phyloP scores from a whole-genome alignment of 1,140 invertebrate species.

The Apis dorsata region DNA sequence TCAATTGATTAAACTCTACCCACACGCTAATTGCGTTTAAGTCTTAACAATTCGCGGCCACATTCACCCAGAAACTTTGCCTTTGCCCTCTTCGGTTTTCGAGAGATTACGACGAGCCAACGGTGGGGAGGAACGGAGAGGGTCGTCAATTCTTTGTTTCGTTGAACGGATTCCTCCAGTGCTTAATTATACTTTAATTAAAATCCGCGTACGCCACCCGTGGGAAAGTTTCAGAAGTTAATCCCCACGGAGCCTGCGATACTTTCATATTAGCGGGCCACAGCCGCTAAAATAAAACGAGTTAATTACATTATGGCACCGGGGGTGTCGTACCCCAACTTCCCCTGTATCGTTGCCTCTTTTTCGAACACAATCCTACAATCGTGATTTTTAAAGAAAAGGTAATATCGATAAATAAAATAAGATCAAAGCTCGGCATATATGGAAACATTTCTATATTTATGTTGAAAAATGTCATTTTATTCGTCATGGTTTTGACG shows the following conservation, averaged over 20 bases:
- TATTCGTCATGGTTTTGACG: too few relatives aligned
- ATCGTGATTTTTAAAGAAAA: not conserved
- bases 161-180: constrained; percentile 52
- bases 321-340: constrained; percentile 12
- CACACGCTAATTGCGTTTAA: not conserved
- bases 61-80: not conserved
- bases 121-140: not conserved
- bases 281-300: constrained; percentile 58
- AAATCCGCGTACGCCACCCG: constrained; percentile 61
- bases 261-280: constrained; percentile 68
- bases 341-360: not conserved
- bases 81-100: too few relatives aligned
- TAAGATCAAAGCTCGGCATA: too few relatives aligned
- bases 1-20: not conserved
- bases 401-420: too few relatives aligned
- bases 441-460: too few relatives aligned
- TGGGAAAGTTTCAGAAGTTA: constrained; percentile 69
- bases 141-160: constrained; percentile 54
- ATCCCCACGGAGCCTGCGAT: constrained; percentile 63
- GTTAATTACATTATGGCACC: constrained; percentile 65
- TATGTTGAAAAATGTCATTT: too few relatives aligned
- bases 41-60: not conserved
- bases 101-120: not conserved
- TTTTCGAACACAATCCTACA: not conserved
- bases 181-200: constrained; percentile 72